A percentile compares a stretch with the other conserved stretches of the same genome.
Evolutionary conservation across 2,113 vertebrate genomes (phyloP).

Genomic region (Lanius collurio): DNA sequence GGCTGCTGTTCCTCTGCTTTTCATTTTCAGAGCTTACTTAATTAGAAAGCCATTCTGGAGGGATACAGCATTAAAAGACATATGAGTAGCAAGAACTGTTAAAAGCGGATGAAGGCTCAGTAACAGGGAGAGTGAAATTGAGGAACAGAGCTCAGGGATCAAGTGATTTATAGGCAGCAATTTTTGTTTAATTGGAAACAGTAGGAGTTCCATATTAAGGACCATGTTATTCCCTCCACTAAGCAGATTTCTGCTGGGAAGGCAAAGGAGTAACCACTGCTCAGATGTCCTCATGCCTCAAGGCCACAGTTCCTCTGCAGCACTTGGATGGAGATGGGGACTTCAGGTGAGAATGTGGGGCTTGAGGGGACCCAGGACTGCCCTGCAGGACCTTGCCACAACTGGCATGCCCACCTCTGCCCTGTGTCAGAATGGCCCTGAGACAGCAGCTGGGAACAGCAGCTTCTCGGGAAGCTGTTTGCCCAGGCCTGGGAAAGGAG

Average conservation of each 20-base stretch:
- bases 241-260: slow-evolving; percentile 14
- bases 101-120: slow-evolving; percentile 48
- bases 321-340: rapidly evolving
- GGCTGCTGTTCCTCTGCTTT: slow-evolving; percentile 55
- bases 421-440: neutral
- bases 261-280: neutral
- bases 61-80: slow-evolving; percentile 19
- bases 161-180: slow-evolving; percentile 54
- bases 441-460: neutral
- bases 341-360: neutral
- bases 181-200: slow-evolving; percentile 59
- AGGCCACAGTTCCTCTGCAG: neutral
- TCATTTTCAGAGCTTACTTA: slow-evolving; percentile 57
- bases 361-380: neutral
- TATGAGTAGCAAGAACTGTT: slow-evolving; percentile 5
- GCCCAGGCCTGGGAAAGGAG: neutral
- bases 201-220: slow-evolving; percentile 35
- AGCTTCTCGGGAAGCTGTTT: neutral
- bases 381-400: neutral
- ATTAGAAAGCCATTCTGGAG: slow-evolving; percentile 54
- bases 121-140: slow-evolving; percentile 34
- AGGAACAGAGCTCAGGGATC: slow-evolving; percentile 46
- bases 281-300: neutral
- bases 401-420: neutral
- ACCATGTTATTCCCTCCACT: neutral